Evolutionary conservation across 2,797 vertebrate species (phyloP).

Genomic region (Poecilia wingei): DNA sequence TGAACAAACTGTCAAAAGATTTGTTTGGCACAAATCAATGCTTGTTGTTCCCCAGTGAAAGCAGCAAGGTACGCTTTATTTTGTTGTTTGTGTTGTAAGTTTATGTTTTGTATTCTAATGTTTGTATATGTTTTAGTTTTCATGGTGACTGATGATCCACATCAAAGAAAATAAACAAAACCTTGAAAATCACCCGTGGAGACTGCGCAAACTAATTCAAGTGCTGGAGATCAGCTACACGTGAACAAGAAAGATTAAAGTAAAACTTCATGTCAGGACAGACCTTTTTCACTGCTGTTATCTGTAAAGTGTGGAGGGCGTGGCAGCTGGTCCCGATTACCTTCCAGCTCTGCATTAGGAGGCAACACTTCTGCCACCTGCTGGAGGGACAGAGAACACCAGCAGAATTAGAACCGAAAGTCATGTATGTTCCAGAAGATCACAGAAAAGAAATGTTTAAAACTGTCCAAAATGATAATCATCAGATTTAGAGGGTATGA

Average conservation of each 20-base stretch:
- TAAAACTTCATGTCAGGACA: slow-evolving; percentile 1
- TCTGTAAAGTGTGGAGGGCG: slow-evolving; percentile 93
- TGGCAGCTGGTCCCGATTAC: slow-evolving; percentile 89
- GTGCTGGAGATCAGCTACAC: no score
- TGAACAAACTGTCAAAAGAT: no score
- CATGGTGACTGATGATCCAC: no score
- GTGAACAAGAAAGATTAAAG: neutral
- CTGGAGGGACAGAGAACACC: slow-evolving; percentile 18
- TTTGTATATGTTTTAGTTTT: no score
- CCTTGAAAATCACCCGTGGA: no score
- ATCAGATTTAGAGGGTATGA: neutral
- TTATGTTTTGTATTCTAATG: no score
- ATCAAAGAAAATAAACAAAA: no score
- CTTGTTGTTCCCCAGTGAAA: no score
- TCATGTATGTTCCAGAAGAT: neutral
- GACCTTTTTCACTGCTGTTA: slow-evolving; percentile 91
- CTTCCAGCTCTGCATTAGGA: slow-evolving; percentile 79
- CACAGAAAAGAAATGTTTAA: neutral
- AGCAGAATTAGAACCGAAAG: neutral
- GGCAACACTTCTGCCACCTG: slow-evolving; percentile 81
- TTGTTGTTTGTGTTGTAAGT: no score
- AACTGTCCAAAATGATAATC: neutral
- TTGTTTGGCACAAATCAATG: no score
- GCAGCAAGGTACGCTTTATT: no score
- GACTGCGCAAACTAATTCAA: no score